A percentile compares a stretch with the other conserved stretches of the same genome.
phyloP scores from a whole-genome alignment of 2,113 vertebrate genomes.

The Zosterops japonicus region DNA sequence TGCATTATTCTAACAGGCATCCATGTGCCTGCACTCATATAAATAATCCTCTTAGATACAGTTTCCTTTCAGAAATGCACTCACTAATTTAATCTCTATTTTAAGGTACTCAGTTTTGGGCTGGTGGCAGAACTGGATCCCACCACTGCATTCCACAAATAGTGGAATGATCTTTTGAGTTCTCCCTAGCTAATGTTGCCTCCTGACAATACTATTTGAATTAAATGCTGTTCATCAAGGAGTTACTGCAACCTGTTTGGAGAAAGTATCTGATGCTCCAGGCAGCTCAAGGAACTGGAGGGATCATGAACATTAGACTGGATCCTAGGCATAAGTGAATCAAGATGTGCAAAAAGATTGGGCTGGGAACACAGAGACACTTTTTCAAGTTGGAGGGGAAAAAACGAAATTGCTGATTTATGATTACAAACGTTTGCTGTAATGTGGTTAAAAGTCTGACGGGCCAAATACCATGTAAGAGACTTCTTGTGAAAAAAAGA shows the following conservation, averaged over 20 bases:
- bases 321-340: background rate
- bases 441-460: background rate
- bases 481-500: background rate
- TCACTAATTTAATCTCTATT: background rate
- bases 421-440: background rate
- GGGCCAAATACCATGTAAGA: background rate
- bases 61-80: background rate
- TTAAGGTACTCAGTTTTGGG: rapidly evolving
- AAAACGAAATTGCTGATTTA: background rate
- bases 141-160: background rate
- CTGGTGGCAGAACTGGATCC: background rate
- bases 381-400: background rate
- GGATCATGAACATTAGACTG: rapidly evolving
- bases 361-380: background rate
- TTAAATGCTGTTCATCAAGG: background rate
- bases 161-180: background rate
- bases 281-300: background rate
- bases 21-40: background rate
- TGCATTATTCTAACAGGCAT: background rate
- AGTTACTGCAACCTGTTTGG: background rate
- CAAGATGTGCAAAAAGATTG: background rate
- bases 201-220: background rate
- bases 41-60: background rate
- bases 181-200: background rate
- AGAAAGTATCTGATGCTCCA: background rate